These are phyloP conservation scores for Lamellibrachia luymesi DNA, from an alignment of 1,140 invertebrate species.

Conservation along the genomic window DNA sequence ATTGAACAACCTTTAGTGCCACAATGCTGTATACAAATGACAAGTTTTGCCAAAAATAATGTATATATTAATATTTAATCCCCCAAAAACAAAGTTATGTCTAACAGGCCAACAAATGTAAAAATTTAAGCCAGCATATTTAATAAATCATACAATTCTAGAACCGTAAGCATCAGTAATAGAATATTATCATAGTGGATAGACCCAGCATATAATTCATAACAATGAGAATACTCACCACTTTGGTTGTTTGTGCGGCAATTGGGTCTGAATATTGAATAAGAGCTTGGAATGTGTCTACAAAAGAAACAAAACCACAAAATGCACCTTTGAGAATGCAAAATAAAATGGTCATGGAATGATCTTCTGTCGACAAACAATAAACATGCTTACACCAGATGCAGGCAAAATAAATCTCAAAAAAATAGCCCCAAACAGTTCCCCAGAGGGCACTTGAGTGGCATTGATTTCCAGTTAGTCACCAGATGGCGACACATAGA, in stretches of 20 bases:
- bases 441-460: neutral
- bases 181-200: neutral
- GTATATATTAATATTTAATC: neutral
- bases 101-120: neutral
- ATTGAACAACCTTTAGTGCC: neutral
- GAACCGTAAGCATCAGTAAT: neutral
- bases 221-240: slow-evolving; percentile 24
- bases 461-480: neutral
- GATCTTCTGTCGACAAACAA: neutral
- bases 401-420: neutral
- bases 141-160: neutral
- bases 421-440: neutral
- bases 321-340: neutral
- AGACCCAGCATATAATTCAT: neutral
- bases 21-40: too few species aligned
- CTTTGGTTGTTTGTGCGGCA: slow-evolving; percentile 31
- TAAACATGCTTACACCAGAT: neutral
- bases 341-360: neutral
- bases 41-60: too few species aligned
- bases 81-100: neutral
- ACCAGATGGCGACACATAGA: neutral
- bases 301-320: slow-evolving; percentile 16
- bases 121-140: neutral
- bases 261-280: slow-evolving; percentile 32
- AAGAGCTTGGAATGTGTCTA: slow-evolving; percentile 32